Evolutionary conservation across 2,797 vertebrate species (phyloP), one percentile per base, ranked within the genome.

Genomic region (Clamator glandarius): DNA sequence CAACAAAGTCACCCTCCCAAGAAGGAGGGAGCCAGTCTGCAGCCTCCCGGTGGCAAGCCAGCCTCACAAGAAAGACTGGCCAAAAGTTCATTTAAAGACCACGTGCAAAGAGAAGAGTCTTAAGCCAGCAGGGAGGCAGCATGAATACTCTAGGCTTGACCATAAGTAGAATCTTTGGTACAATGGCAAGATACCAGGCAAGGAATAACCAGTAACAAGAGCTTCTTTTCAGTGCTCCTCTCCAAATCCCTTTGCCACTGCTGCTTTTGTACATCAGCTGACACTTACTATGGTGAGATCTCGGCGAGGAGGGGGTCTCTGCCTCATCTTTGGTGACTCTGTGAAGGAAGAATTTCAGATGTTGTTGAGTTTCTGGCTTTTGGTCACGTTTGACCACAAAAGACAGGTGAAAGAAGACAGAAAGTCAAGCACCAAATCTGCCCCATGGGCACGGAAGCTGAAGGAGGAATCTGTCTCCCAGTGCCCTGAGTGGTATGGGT

Each of bases 251-350:
- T 48, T 76, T 73, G 70, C 48, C 48, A 44, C 10, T 77, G 50
- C 50, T 41, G 44, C 46, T 64, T 33, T 63, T 55, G 42, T 20
- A 1, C 26, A 17, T 52, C 74, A 82, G 33, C 66, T 69, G 67
- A 52, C 25, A 98, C 99, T 98, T 98, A 99, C 99, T 92, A 99
- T 99, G 90, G 99, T 99, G 80, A 99, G 99, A 96, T 99, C 99
- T 95, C 99, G 98, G 64, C 99, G 99, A 91, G 99, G 99, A 92
- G 99, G 99, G 33, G 98, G 99, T 97, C 99, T 98, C 96, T 99
- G 99, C 96, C 99, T 98, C 89, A 97, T 97, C 96, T 98, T 99
- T 62, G 98, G 98, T 13, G 98, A 98, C 96, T 99, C 99, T 99
- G 97, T 21, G 62, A 79, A 95, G 61, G 95, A 95, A 97, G 4